Percentiles rank a stretch among this genome's conserved stretches.
Conservation (phyloP, 1,140 invertebrate genomes). For the Trissolcus basalis region DNA sequence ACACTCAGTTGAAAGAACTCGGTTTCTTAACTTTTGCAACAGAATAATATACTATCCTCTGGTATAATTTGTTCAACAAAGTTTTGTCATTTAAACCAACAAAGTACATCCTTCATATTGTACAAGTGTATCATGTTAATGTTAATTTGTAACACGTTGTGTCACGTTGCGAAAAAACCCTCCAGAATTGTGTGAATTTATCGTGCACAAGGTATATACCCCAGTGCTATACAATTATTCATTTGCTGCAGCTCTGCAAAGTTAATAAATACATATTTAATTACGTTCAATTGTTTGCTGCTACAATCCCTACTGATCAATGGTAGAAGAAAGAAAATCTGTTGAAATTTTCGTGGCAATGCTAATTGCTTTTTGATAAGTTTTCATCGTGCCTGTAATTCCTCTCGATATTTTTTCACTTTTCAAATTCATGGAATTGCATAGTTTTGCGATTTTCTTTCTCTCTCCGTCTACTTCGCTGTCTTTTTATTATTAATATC, state of each 20-base stretch:
- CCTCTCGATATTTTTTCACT: not conserved
- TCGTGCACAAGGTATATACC: conserved; percentile 2
- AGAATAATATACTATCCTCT: too few relatives aligned
- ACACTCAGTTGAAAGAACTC: too few relatives aligned
- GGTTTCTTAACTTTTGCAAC: too few relatives aligned
- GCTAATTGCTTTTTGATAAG: not conserved
- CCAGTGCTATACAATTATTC: conserved; percentile 18
- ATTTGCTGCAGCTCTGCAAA: conserved; percentile 18
- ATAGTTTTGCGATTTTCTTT: conserved; percentile 10
- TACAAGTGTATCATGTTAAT: conserved; percentile 38
- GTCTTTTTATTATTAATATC: not conserved
- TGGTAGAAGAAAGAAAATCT: not conserved
- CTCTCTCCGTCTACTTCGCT: not conserved
- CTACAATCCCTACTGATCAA: too few relatives aligned
- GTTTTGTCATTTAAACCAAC: too few relatives aligned
- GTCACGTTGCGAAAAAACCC: conserved; percentile 23
- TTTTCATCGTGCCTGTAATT: not conserved
- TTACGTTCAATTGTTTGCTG: too few relatives aligned
- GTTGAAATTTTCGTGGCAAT: not conserved
- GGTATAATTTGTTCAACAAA: too few relatives aligned
- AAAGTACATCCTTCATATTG: too few relatives aligned
- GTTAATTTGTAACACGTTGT: conserved; percentile 22
- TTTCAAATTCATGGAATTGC: conserved; percentile 2
- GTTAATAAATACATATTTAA: conserved; percentile 1
- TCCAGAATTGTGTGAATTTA: conserved; percentile 40